Conservation (phyloP, 1,140 invertebrate species). For the Drosophila pruinosa region DNA sequence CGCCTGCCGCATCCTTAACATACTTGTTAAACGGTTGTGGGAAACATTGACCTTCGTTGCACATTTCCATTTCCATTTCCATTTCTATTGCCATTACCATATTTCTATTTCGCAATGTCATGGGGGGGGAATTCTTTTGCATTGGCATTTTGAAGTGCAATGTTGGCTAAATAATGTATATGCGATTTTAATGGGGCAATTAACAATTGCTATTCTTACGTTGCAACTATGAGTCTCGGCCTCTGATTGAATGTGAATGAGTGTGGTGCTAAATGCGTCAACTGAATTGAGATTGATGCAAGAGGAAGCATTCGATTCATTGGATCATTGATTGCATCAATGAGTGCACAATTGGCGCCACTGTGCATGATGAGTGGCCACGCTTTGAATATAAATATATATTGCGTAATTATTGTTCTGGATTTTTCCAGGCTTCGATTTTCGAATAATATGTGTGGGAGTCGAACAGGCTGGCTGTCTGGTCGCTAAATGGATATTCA, state of each 20-base stretch:
- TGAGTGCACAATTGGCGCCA: constrained; percentile 9
- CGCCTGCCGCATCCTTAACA: too few relatives aligned
- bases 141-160: constrained; percentile 39
- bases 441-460: not conserved
- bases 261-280: constrained; percentile 48
- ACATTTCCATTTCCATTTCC: constrained; percentile 48
- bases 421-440: not conserved
- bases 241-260: constrained; percentile 30
- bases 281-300: constrained; percentile 69
- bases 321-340: too few relatives aligned
- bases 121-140: not conserved
- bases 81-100: constrained; percentile 17
- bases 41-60: constrained; percentile 64
- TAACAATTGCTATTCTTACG: too few relatives aligned
- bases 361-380: constrained; percentile 2
- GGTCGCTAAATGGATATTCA: not conserved
- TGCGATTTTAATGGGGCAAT: constrained; percentile 52
- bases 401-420: not conserved
- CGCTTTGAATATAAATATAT: not conserved
- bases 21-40: too few relatives aligned
- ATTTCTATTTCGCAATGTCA: too few relatives aligned
- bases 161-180: constrained; percentile 62
- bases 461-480: not conserved
- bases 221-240: not conserved
- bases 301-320: constrained; percentile 57